Evolutionary conservation across 2,113 vertebrate species (phyloP).

Genomic region (Sclerurus mexicanus): DNA sequence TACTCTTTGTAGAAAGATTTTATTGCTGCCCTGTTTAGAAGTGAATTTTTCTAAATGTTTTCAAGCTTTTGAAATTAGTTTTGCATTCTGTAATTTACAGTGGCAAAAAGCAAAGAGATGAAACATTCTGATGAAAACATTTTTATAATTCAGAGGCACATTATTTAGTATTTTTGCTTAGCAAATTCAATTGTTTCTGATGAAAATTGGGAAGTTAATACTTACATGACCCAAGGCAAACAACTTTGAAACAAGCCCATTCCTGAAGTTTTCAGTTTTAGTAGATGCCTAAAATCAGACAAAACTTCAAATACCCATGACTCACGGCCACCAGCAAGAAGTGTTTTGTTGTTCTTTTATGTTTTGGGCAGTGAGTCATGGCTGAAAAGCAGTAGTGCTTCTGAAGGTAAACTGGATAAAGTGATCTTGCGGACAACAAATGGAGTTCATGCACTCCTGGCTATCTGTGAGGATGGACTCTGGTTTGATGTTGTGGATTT

Average conservation of each 20-base stretch:
- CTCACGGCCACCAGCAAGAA: not conserved
- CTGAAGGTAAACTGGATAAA: not conserved
- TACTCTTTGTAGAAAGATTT: not conserved
- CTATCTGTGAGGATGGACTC: not conserved
- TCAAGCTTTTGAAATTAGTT: not conserved
- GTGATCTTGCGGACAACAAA: not conserved
- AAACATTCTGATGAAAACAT: not conserved
- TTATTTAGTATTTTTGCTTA: not conserved
- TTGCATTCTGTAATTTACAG: not conserved
- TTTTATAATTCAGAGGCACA: not conserved
- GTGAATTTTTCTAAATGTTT: not conserved
- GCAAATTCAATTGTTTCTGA: not conserved
- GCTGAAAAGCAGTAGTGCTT: not conserved
- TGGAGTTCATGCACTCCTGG: not conserved
- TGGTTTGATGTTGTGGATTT: not conserved
- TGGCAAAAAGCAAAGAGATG: not conserved
- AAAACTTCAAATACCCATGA: not conserved
- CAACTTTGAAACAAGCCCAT: slow-evolving; percentile 1
- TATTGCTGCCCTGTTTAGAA: not conserved
- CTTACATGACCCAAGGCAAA: not conserved
- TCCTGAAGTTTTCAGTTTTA: slow-evolving; percentile 28
- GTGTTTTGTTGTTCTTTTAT: not conserved
- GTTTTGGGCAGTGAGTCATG: not conserved
- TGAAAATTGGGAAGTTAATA: slow-evolving; percentile 1
- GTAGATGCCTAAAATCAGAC: not conserved